Base-by-base conservation (phyloP, 2,888 invertebrate species). In the Epirrhoe tristata region DNA sequence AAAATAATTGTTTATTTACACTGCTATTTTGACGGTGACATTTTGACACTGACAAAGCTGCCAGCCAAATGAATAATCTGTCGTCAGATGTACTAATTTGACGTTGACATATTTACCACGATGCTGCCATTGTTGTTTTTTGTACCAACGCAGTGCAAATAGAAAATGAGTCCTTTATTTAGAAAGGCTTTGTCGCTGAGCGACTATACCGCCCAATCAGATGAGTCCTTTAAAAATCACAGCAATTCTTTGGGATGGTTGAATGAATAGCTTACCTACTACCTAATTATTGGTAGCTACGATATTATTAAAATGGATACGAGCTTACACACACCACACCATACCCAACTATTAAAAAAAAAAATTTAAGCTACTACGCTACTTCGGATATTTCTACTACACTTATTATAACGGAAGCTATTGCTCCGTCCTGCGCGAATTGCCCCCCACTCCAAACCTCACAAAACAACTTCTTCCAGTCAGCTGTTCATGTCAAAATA, bases 401-500 rank as follows among this genome's bases (percentile, higher is more conserved):
- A 43, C 12, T 43, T 12, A 43, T 10, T 12, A 8, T 24, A 3
- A 5, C 0, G 1, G 14, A 16, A 16, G 48, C 48, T 48, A 48
- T 48, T 16, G 14, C 48, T 4, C 48, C 48, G 48, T 16, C 48
- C n/a, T 16, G 48, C 48, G 48, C 48, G 16, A 6, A 16, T 6
- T 14, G 48, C 48, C 48, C 16, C 39, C 12, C 34, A 8, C 17
- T n/a, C 8, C 46, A 1, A 54, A 17, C 16, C 58, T 7, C 7
- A 10, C 14, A 24, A 24, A 24, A 2, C 39, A n/a, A 34, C 34
- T 6, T 32, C 32, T 31, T 17, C 54, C 12, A 58, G 59, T 67
- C 67, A 67, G 67, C 67, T 67, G 67, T 67, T 67, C 54, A 55
- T 58, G 60, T 67, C 62, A 67, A 62, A 58, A 55, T 55, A 58